phyloP scores from a whole-genome alignment of 1,140 invertebrate species.

The Gryllus bimaculatus region DNA sequence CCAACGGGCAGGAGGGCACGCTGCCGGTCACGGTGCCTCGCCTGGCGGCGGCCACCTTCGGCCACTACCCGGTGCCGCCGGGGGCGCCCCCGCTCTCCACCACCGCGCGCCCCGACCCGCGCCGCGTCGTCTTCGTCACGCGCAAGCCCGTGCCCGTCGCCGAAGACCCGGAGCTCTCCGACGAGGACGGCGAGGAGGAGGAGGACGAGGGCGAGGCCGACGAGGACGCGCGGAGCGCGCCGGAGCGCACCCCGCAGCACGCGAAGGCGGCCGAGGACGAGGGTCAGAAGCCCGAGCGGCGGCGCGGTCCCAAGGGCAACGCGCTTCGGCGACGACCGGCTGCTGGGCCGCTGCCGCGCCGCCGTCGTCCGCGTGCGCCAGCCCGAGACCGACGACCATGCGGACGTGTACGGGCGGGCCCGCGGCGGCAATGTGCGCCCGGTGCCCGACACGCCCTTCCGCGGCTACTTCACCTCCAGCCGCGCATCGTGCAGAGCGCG shows the following conservation, averaged over 20 bases:
- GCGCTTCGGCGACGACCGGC: neutral
- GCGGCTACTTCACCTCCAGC: neutral
- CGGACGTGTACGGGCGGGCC: constrained; percentile 18
- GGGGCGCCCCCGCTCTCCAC: neutral
- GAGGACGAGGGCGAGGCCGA: neutral
- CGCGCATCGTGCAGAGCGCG: constrained; percentile 10
- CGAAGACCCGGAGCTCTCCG: neutral
- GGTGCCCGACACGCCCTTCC: constrained; percentile 12
- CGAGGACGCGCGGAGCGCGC: neutral
- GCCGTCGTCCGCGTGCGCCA: neutral
- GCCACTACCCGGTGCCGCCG: neutral
- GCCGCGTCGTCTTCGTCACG: constrained; percentile 8
- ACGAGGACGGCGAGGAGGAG: neutral
- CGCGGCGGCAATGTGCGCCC: neutral
- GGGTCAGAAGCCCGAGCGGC: neutral
- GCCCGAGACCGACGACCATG: constrained; percentile 6
- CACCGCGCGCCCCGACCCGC: neutral
- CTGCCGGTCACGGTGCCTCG: neutral
- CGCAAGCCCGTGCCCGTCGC: neutral
- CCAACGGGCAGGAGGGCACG: neutral
- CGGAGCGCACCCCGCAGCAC: neutral
- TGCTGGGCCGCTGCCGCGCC: neutral
- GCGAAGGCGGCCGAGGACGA: neutral
- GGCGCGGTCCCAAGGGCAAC: constrained; percentile 9
- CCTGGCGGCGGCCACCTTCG: neutral